Evolutionary conservation across 2,113 vertebrate genomes (phyloP).

Genomic region (Platysternon megacephalum): DNA sequence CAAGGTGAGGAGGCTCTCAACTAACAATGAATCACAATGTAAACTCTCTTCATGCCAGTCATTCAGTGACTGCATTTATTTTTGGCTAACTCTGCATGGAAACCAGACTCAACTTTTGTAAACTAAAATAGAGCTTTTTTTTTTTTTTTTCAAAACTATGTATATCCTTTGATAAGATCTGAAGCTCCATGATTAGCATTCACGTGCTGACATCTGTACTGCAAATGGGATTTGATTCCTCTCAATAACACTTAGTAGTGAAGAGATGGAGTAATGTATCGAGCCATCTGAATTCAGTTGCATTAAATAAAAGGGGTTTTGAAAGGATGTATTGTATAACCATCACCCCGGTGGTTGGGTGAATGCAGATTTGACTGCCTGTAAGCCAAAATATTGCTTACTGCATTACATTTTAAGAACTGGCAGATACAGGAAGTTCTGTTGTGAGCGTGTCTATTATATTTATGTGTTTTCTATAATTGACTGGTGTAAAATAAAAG

Average conservation of each 20-base stretch:
- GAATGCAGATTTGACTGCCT: not conserved
- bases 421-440: not conserved
- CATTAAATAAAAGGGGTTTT: not conserved
- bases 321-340: rapidly evolving
- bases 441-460: not conserved
- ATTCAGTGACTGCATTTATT: not conserved
- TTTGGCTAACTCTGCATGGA: not conserved
- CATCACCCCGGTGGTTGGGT: not conserved
- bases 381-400: not conserved
- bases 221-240: not conserved
- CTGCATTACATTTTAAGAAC: not conserved
- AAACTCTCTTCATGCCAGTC: not conserved
- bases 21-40: not conserved
- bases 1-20: not conserved
- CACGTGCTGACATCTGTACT: not conserved
- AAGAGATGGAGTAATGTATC: not conserved
- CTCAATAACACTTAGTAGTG: not conserved
- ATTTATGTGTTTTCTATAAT: not conserved
- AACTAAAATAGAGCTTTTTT: not conserved
- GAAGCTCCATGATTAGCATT: not conserved
- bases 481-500: not conserved
- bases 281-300: not conserved
- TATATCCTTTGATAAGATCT: not conserved
- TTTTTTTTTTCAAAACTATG: not conserved
- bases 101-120: not conserved